These are phyloP conservation scores for Drosophila maculinotata DNA, from an alignment of 2,888 invertebrate species.

Conservation along the genomic window DNA sequence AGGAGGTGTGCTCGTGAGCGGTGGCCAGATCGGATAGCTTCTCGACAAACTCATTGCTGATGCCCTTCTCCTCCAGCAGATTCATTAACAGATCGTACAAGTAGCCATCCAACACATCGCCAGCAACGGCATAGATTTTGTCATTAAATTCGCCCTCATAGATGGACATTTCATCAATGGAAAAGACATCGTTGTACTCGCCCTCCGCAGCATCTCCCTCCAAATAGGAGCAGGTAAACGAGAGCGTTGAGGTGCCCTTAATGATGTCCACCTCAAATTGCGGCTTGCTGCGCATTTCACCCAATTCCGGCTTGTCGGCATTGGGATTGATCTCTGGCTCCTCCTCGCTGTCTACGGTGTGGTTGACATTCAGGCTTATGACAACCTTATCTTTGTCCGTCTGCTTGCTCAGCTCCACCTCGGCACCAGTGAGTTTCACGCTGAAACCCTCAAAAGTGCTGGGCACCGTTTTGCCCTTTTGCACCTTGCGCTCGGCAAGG, in stretches of 20 bases:
- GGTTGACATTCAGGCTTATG: conserved; percentile 96
- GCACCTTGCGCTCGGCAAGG: conserved; percentile 93
- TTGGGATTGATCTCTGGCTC: conserved; percentile 88
- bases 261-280: conserved; percentile 95
- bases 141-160: conserved; percentile 95
- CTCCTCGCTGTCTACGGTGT: conserved; percentile 94
- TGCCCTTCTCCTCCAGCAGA: conserved; percentile 97
- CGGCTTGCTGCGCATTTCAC: conserved; percentile 96
- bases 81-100: conserved; percentile 98
- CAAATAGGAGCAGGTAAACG: conserved; percentile 94
- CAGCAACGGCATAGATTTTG: conserved; percentile 94
- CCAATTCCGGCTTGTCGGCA: conserved; percentile 90
- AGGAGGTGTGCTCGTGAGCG: conserved; percentile 95
- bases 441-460: conserved; percentile 92
- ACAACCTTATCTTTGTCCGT: conserved; percentile 89
- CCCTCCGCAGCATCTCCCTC: conserved; percentile 88
- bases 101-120: conserved; percentile 97
- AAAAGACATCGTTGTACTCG: conserved; percentile 94
- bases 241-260: conserved; percentile 91
- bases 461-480: conserved; percentile 91
- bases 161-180: conserved; percentile 96
- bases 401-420: conserved; percentile 92
- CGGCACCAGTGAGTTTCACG: conserved; percentile 92
- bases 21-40: conserved; percentile 95
- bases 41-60: conserved; percentile 96